phyloP scores from a whole-genome alignment of 2,113 vertebrate species.

The Aptenodytes patagonicus region DNA sequence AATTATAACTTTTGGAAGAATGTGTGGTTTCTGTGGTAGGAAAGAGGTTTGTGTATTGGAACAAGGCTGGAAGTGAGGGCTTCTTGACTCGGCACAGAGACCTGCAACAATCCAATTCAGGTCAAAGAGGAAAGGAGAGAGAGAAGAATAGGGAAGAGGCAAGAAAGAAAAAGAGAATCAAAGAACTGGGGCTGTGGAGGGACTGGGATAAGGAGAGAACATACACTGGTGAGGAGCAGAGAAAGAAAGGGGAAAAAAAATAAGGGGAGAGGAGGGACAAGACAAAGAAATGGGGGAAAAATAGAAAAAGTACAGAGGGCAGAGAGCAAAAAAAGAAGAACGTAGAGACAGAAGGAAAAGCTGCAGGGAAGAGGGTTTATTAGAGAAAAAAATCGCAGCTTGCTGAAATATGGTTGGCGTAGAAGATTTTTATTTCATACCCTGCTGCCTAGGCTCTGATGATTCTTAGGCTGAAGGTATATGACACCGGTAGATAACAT shows the following conservation, averaged over 20 bases:
- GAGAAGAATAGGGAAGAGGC: neutral
- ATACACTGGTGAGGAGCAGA: neutral
- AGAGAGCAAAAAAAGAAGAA: slow-evolving; percentile 51
- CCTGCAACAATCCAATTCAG: neutral
- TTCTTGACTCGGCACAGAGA: neutral
- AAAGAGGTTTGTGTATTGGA: neutral
- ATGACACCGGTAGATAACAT: slow-evolving; percentile 63
- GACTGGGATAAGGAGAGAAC: neutral
- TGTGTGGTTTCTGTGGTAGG: neutral
- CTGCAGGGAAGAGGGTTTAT: slow-evolving; percentile 68
- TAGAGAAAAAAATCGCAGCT: slow-evolving; percentile 55
- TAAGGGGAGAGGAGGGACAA: neutral
- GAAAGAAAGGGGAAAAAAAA: slow-evolving; percentile 20
- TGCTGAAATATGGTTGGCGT: slow-evolving; percentile 56
- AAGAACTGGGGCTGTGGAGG: neutral
- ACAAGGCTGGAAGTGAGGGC: neutral
- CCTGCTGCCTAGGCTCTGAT: slow-evolving; percentile 68
- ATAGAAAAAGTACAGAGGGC: slow-evolving; percentile 47
- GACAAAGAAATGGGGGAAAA: slow-evolving; percentile 32
- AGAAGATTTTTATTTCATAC: slow-evolving; percentile 63
- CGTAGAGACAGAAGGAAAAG: slow-evolving; percentile 67
- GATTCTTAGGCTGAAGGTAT: slow-evolving; percentile 67
- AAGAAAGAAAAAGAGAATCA: neutral
- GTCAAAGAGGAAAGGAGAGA: neutral
- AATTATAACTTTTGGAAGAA: neutral